phyloP scores from a whole-genome alignment of 2,113 vertebrate species.

The Scalopus aquaticus region DNA sequence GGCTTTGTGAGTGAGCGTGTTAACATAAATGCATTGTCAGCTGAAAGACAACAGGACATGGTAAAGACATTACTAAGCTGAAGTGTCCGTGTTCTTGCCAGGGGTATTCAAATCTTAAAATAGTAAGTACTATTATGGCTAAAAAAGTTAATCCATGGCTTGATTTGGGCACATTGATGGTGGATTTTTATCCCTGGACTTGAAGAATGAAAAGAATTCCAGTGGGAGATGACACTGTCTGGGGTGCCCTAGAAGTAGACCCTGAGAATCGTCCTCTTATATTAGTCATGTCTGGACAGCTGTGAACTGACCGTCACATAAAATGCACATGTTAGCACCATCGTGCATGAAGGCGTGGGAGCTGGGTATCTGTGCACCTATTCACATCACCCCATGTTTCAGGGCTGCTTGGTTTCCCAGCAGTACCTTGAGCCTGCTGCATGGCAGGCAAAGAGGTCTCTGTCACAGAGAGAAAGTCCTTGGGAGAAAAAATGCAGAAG shows the following conservation, averaged over 20 bases:
- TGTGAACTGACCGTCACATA: background rate
- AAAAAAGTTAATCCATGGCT: background rate
- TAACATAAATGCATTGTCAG: background rate
- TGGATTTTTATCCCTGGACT: background rate
- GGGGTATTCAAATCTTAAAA: background rate
- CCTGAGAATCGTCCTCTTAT: background rate
- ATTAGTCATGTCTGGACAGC: background rate
- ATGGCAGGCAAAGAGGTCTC: background rate
- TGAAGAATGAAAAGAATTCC: background rate
- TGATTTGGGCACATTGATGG: background rate
- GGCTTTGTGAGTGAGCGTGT: background rate
- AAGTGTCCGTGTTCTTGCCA: background rate
- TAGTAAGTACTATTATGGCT: background rate
- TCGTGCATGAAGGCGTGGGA: background rate
- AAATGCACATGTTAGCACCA: background rate
- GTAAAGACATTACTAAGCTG: background rate
- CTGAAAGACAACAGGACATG: background rate
- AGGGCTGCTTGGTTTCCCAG: background rate
- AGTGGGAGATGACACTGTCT: background rate
- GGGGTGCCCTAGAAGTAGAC: background rate
- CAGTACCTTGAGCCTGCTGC: background rate
- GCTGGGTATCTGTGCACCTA: background rate
- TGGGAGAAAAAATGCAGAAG: background rate
- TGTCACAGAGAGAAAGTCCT: background rate
- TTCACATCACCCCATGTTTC: background rate